Percentiles rank a stretch among this genome's conserved stretches.
Evolutionary conservation across 37 sponge, comb jelly and placozoan species (phyloP).

Genomic region (Cladorhizidae sp.): DNA sequence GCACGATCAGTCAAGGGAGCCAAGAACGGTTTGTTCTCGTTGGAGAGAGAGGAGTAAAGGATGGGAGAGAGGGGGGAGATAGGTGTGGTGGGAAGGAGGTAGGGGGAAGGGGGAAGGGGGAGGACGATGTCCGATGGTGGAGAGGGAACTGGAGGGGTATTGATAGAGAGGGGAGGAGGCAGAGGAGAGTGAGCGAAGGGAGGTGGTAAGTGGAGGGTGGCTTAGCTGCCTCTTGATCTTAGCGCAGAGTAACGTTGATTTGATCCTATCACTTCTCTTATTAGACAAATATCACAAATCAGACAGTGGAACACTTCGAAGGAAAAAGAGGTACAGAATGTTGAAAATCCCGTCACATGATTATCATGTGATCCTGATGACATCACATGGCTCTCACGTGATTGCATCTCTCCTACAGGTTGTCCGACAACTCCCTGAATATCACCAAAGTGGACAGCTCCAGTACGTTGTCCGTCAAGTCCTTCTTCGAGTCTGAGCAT

Average conservation of each 20-base stretch:
- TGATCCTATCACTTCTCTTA: not conserved
- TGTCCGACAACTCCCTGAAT: conserved; percentile 4
- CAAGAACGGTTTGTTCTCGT: conserved; percentile 1
- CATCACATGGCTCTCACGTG: too few species aligned
- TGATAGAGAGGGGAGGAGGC: too few species aligned
- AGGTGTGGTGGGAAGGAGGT: too few species aligned
- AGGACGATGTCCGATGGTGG: too few species aligned
- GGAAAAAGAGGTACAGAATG: not conserved
- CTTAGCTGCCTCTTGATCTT: too few species aligned
- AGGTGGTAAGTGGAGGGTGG: too few species aligned
- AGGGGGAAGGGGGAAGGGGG: too few species aligned
- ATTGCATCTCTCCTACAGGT: not conserved
- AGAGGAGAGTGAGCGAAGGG: too few species aligned
- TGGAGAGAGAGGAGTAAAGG: not conserved
- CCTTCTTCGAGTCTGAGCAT: conserved; percentile 73
- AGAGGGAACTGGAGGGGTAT: too few species aligned
- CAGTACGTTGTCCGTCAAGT: conserved; percentile 24
- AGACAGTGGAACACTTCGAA: conserved; percentile 5
- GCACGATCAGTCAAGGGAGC: not conserved
- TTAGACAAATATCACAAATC: not conserved
- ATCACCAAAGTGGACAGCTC: not conserved
- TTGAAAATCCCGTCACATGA: not conserved
- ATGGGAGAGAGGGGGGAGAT: not conserved
- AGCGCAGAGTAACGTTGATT: not conserved
- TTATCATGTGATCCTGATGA: not conserved